Percentiles rank a stretch among this genome's conserved stretches.
Evolutionary conservation across 2,113 vertebrate species (phyloP).

Genomic region (Callaeas wilsoni): DNA sequence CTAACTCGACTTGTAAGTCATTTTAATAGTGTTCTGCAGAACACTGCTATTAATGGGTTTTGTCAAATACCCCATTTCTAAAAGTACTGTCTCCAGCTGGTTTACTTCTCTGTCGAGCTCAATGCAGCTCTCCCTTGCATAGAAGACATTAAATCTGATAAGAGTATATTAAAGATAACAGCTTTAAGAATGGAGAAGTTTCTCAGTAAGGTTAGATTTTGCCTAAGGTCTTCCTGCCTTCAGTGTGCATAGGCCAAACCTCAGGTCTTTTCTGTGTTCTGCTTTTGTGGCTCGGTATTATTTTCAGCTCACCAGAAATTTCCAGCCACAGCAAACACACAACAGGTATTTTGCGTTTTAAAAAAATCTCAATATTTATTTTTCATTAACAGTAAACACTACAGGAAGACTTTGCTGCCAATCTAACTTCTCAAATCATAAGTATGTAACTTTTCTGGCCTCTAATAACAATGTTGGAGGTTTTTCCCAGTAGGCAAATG

Average conservation of each 20-base stretch:
- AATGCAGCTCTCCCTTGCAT: neutral
- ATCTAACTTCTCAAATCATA: neutral
- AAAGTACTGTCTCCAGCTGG: neutral
- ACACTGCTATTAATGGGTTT: neutral
- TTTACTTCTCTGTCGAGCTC: conserved; percentile 6
- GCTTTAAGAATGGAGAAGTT: neutral
- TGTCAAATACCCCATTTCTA: neutral
- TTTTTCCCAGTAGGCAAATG: neutral
- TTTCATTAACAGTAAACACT: neutral
- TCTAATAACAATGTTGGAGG: neutral
- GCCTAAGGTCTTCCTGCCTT: neutral
- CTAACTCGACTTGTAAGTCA: neutral
- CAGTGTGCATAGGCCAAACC: neutral
- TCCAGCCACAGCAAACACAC: neutral
- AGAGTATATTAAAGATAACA: neutral
- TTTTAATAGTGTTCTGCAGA: neutral
- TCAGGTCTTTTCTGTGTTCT: neutral
- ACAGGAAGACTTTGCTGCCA: neutral
- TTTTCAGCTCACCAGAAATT: neutral
- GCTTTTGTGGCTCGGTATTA: neutral
- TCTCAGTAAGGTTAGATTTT: neutral
- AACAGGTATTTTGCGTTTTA: neutral
- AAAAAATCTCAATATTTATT: neutral
- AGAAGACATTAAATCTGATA: neutral
- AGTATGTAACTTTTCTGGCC: neutral